Evolutionary conservation across 2,797 vertebrate genomes (phyloP).

Genomic region (Eospalax fontanierii): DNA sequence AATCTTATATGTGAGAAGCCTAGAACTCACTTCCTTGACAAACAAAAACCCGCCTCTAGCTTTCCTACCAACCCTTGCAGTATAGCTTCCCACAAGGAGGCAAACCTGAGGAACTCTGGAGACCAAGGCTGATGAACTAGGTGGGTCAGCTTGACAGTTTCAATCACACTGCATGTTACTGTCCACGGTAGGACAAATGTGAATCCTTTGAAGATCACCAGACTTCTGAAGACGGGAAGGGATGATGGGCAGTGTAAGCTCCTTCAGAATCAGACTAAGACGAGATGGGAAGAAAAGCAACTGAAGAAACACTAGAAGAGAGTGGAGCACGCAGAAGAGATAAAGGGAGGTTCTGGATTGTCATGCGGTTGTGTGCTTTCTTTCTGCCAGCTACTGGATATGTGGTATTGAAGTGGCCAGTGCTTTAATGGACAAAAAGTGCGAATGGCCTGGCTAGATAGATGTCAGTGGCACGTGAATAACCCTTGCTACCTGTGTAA

Average conservation of each 20-base stretch:
- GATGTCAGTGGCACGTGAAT: background rate
- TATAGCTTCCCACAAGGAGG: background rate
- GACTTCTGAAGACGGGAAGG: background rate
- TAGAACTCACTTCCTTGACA: background rate
- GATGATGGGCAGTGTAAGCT: background rate
- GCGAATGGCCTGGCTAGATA: accelerated
- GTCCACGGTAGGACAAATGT: background rate
- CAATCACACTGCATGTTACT: background rate
- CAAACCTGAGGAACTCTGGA: accelerated
- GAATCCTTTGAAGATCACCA: background rate
- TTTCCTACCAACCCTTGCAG: background rate
- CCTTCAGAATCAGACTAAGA: background rate
- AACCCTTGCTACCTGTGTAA: background rate
- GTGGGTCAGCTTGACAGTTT: too few relatives aligned
- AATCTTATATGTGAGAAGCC: background rate
- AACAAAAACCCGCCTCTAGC: background rate
- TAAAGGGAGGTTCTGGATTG: background rate
- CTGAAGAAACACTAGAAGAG: background rate
- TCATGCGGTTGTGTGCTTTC: accelerated
- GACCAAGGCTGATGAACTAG: too few relatives aligned
- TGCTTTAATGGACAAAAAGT: background rate
- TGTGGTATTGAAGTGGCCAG: accelerated
- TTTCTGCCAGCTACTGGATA: background rate
- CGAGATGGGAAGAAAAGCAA: background rate
- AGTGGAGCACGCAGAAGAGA: background rate